Percentiles rank a stretch among this genome's conserved stretches.
Conservation (phyloP, 2,888 invertebrate genomes). For the Unio pictorum region DNA sequence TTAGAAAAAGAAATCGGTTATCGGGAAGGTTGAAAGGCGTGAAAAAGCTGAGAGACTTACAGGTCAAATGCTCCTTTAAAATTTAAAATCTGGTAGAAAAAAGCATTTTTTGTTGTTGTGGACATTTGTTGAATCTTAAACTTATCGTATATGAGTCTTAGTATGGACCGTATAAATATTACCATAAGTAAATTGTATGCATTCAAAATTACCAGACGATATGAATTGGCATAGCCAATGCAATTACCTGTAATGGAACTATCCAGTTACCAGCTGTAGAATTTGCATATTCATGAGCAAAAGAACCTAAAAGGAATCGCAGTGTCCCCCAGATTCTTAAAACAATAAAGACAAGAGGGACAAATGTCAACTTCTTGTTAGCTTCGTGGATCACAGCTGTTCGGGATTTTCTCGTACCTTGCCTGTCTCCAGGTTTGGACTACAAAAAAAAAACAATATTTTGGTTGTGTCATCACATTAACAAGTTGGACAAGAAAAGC, state of each 20-base stretch:
- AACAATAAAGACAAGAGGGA: conserved; percentile 60
- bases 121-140: neutral
- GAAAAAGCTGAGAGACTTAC: no score
- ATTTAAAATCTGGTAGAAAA: no score
- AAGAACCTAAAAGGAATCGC: conserved; percentile 55
- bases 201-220: neutral
- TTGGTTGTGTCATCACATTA: no score
- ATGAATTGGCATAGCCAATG: neutral
- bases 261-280: conserved; percentile 52
- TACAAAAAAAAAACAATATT: no score
- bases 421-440: no score
- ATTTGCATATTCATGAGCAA: conserved; percentile 45
- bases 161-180: neutral
- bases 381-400: conserved; percentile 41
- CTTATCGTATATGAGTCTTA: neutral
- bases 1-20: no score
- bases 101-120: neutral
- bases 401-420: conserved; percentile 1
- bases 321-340: conserved; percentile 62
- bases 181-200: neutral
- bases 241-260: conserved; percentile 52
- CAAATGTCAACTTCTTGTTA: conserved; percentile 59
- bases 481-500: no score
- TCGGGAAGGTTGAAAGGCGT: no score
- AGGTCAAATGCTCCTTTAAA: no score